Base-by-base conservation (phyloP, 2,797 vertebrate genomes). In the Tolypeutes matacus region DNA sequence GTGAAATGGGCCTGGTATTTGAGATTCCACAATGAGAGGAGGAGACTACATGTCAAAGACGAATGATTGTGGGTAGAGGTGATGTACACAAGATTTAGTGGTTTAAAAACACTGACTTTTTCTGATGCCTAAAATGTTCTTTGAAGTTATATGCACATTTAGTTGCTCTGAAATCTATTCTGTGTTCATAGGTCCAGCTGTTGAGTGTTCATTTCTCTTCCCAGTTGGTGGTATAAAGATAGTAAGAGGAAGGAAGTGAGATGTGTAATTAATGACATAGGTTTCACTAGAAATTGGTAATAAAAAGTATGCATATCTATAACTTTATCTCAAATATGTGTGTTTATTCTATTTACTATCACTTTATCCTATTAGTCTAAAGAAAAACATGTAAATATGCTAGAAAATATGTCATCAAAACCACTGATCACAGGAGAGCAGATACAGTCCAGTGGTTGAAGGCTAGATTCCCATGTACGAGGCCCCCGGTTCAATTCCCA, bases 181-280 rank as follows among this genome's bases (percentile, higher is more conserved):
- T 93, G 15, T 86, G 51, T 92, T 86, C 84, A 80, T 9, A 69
- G 15, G 46, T 93, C 78, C 85, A 75, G 65, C 65, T 76, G 46
- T 62, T 77, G 31, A 86, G 21, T 80, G 39, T 21, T 93, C 31
- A 17, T 67, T 72, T 95, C 60, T 88, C 46, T 95, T 77, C 65
- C 89, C 62, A 76, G 0, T 3, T n/a, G 69, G 53, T 46, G 11
- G 4, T 53, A 53, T 36, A 13, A 84, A 90, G 77, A 86, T 1
- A 64, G 42, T 75, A 23, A 31, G 60, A 93, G 73, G 39, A 76
- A 91, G 42, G 29, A 75, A 84, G 53, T 31, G 23, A 96, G 60
- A 75, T 49, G 80, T 92, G 42, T 91, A 65, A 80, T 76, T 78
- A 62, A 2, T n/a, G 67, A 17, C 62, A 34, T 58, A 9, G 1